Conservation (phyloP, 1,140 invertebrate genomes). For the Scaptomyza graminum region DNA sequence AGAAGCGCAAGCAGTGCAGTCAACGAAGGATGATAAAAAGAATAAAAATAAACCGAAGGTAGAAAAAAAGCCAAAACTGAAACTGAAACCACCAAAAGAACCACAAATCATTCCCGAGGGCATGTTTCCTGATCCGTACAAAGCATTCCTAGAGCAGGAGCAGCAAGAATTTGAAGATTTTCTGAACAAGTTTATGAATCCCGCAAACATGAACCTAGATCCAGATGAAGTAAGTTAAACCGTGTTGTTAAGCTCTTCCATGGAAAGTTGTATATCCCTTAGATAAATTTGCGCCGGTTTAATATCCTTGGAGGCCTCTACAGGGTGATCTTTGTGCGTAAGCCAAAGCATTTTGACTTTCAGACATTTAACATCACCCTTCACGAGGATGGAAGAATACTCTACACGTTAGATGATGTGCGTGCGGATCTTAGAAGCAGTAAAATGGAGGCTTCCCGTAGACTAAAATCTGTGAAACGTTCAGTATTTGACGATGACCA, state of each 20-base stretch:
- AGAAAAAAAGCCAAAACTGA: not conserved
- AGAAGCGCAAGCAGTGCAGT: not conserved
- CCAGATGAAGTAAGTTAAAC: conserved; percentile 50
- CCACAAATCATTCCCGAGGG: conserved; percentile 43
- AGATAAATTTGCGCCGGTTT: conserved; percentile 68
- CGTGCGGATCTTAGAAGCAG: not conserved
- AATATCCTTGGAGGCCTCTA: conserved; percentile 67
- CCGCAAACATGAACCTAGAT: conserved; percentile 34
- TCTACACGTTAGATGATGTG: conserved; percentile 33
- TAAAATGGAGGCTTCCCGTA: not conserved
- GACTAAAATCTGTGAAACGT: not conserved
- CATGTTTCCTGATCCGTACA: conserved; percentile 59
- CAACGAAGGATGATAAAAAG: not conserved
- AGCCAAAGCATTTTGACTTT: conserved; percentile 54
- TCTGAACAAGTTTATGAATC: conserved; percentile 45
- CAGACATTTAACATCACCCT: conserved; percentile 56
- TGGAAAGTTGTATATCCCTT: not conserved
- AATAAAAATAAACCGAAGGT: not conserved
- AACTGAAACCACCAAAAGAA: conserved; percentile 32
- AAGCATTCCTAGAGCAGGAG: conserved; percentile 46
- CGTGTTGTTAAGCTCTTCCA: not conserved
- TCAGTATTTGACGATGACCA: not conserved
- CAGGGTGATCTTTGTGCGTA: conserved; percentile 55
- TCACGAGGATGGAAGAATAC: conserved; percentile 56
- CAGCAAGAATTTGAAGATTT: conserved; percentile 52